A percentile compares a stretch with the other conserved stretches of the same genome.
These are phyloP conservation scores for Zoanthus gigantus DNA, from an alignment of 92 coral and sea anemone genomes.

Conservation along the genomic window DNA sequence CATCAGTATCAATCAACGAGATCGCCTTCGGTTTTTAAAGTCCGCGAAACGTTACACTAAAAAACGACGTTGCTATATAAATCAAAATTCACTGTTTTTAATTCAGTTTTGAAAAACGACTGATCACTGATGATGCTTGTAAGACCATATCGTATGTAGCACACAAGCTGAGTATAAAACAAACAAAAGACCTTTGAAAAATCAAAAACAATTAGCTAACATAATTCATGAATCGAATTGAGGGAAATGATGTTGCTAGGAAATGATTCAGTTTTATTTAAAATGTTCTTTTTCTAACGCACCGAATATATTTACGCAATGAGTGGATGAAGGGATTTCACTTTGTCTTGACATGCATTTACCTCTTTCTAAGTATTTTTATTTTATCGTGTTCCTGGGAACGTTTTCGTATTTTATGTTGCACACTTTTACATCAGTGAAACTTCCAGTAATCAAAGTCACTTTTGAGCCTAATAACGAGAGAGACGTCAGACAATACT, in stretches of 20 bases:
- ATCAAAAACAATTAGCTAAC: neutral
- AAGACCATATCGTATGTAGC: neutral
- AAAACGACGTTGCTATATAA: too few species aligned
- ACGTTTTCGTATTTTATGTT: constrained; percentile 61
- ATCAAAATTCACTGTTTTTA: too few species aligned
- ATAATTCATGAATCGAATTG: constrained; percentile 40
- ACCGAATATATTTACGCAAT: constrained; percentile 15
- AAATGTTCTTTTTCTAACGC: neutral
- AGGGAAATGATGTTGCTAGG: constrained; percentile 27
- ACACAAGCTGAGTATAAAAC: neutral
- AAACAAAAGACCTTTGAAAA: neutral
- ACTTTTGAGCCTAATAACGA: constrained; percentile 56
- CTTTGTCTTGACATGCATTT: constrained; percentile 36
- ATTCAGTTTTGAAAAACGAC: neutral
- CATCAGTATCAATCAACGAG: too few species aligned
- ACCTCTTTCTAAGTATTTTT: constrained; percentile 62
- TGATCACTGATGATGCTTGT: neutral
- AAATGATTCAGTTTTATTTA: neutral
- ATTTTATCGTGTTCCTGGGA: constrained; percentile 59
- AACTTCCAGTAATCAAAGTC: constrained; percentile 71
- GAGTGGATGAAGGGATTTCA: neutral
- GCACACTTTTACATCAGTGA: constrained; percentile 62
- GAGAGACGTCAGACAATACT: neutral
- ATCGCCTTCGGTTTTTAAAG: too few species aligned
- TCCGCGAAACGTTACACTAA: too few species aligned